Evolutionary conservation across 2,113 vertebrate species (phyloP), one percentile per base, ranked within the genome.

Genomic region (Pheucticus melanocephalus): DNA sequence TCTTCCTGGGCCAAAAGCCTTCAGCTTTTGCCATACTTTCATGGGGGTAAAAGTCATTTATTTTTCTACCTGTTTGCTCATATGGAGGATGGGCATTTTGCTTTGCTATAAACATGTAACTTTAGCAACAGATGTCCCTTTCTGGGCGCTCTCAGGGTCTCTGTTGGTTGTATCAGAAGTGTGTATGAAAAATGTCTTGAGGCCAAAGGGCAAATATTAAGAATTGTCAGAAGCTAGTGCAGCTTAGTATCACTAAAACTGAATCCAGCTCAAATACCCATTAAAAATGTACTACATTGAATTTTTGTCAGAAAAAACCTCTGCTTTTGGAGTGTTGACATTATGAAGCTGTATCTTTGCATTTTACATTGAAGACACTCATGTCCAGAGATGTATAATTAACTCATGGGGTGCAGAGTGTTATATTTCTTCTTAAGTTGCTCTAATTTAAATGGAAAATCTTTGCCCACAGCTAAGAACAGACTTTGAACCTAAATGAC

Each of bases 401-500:
- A 92, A 93, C 88, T 95, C 84, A 92, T 56, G 69, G 57, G 54
- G 64, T 73, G 25, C 21, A 91, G 40, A 82, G 90, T 92, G 81
- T 40, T 92, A 33, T 72, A 90, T 85, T 94, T 97, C 70, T 70
- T 79, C 87, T 76, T 92, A 96, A 92, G 90, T 65, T 94, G 79
- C 47, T 90, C 47, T 93, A 94, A 95, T 96, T 94, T 96, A 97
- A 96, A 90, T 77, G 73, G 90, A 94, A 95, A 95, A 21, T 3
- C 54, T 92, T 96, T 93, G 71, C 91, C 90, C 59, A 76, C 48
- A 96, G 86, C 96, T 86, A 94, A 73, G 70, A 96, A 84, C 57
- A 92, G 88, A 96, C 80, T 90, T 92, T 95, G 93, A 97, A 92
- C 83, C 86, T 96, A 96, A 95, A 97, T 96, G 95, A 93, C 94